phyloP scores from a whole-genome alignment of 2,113 vertebrate genomes.

The Cyprinus carpio region DNA sequence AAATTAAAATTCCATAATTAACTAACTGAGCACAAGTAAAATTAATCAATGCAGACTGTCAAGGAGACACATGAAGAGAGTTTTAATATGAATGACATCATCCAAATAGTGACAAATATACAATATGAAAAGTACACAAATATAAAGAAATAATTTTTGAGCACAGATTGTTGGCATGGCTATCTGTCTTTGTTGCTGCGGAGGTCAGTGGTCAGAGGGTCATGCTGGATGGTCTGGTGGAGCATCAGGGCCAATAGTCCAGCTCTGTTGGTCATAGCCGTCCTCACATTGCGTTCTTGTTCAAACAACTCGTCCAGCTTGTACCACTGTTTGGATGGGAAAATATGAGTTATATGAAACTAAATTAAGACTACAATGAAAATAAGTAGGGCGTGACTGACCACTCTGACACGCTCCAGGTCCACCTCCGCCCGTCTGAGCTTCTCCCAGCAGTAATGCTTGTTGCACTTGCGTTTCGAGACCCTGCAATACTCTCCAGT shows the following conservation, averaged over 20 bases:
- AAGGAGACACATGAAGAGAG: neutral
- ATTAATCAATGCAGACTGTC: neutral
- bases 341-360: neutral
- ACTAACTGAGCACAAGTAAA: neutral
- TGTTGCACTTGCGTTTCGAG: slow-evolving; percentile 89
- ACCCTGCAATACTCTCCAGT: slow-evolving; percentile 89
- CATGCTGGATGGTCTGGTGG: slow-evolving; percentile 92
- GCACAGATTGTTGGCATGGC: slow-evolving; percentile 38
- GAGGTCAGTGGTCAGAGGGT: slow-evolving; percentile 87
- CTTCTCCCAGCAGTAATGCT: slow-evolving; percentile 95
- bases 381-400: slow-evolving; percentile 53
- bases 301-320: slow-evolving; percentile 93
- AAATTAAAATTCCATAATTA: neutral
- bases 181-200: slow-evolving; percentile 86
- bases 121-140: slow-evolving; percentile 36
- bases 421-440: slow-evolving; percentile 90
- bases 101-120: slow-evolving; percentile 3
- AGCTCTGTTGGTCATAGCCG: slow-evolving; percentile 92
- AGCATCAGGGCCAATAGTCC: slow-evolving; percentile 90
- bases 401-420: slow-evolving; percentile 89
- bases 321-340: slow-evolving; percentile 81
- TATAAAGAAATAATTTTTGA: neutral
- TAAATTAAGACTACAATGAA: neutral
- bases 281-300: slow-evolving; percentile 90
- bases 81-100: slow-evolving; percentile 20